phyloP scores from a whole-genome alignment of 2,797 vertebrate species.

The Oreochromis mossambicus region DNA sequence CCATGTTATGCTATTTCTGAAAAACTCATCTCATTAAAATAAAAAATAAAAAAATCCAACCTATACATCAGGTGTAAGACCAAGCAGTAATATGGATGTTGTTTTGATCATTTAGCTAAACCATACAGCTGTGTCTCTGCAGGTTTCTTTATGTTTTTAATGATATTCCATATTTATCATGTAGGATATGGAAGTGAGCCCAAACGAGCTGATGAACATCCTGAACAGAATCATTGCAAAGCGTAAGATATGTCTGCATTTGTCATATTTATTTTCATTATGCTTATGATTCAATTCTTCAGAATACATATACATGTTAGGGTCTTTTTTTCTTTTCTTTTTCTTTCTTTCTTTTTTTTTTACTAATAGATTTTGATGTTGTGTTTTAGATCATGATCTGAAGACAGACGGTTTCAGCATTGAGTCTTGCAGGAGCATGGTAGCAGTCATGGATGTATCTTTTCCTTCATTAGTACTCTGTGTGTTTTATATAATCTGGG shows the following conservation, averaged over 20 bases:
- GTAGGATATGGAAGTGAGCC: constrained; percentile 91
- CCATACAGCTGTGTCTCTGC: neutral
- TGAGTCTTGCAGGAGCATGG: constrained; percentile 94
- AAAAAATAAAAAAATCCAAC: fast-evolving
- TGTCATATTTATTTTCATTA: neutral
- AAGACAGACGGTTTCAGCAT: constrained; percentile 89
- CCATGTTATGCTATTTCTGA: neutral
- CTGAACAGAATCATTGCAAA: constrained; percentile 88
- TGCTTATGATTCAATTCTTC: neutral
- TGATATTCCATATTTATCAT: neutral
- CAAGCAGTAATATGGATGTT: neutral
- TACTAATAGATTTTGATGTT: neutral
- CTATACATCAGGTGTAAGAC: neutral
- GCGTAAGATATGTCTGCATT: constrained; percentile 71
- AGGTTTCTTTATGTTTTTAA: neutral
- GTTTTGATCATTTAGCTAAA: neutral
- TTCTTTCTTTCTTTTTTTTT: fast-evolving
- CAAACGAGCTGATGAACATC: constrained; percentile 87
- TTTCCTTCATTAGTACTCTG: constrained; percentile 27
- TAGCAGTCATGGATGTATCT: constrained; percentile 98
- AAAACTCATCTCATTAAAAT: neutral
- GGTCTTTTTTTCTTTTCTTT: neutral
- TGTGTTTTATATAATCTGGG: neutral
- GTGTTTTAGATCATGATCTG: constrained; percentile 80
- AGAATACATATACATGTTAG: neutral